phyloP scores from a whole-genome alignment of 1,140 invertebrate genomes.

The Dreissena polymorpha region DNA sequence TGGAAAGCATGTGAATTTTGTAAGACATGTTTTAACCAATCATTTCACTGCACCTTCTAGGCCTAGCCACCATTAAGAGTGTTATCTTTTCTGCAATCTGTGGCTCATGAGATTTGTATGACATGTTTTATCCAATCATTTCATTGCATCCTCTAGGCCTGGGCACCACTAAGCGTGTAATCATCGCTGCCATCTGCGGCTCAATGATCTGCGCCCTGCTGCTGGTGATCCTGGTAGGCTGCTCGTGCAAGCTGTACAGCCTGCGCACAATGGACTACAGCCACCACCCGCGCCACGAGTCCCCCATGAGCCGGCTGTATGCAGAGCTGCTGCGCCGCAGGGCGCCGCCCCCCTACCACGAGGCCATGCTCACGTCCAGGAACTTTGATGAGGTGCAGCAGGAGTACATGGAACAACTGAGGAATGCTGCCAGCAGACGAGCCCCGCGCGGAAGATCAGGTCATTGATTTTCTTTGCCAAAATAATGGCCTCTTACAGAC shows the following conservation, averaged over 20 bases:
- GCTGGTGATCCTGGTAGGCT: slow-evolving; percentile 81
- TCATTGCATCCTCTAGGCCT: background rate
- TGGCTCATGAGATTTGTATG: too few relatives aligned
- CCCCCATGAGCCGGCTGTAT: slow-evolving; percentile 67
- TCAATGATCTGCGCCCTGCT: slow-evolving; percentile 80
- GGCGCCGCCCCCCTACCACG: slow-evolving; percentile 73
- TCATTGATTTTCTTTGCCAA: slow-evolving; percentile 19
- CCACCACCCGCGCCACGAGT: slow-evolving; percentile 50
- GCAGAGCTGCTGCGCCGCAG: slow-evolving; percentile 64
- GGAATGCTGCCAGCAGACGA: slow-evolving; percentile 6
- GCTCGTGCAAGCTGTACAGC: slow-evolving; percentile 79
- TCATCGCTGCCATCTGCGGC: slow-evolving; percentile 81
- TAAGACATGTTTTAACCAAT: too few relatives aligned
- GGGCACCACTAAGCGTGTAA: slow-evolving; percentile 76
- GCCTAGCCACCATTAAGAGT: too few relatives aligned
- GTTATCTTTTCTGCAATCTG: too few relatives aligned
- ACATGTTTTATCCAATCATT: too few relatives aligned
- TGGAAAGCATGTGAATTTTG: too few relatives aligned
- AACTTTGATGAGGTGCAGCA: slow-evolving; percentile 71
- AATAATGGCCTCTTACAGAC: too few relatives aligned
- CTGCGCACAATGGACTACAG: slow-evolving; percentile 67
- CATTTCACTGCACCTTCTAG: background rate
- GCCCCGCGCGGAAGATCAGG: slow-evolving; percentile 10
- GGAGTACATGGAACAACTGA: slow-evolving; percentile 55
- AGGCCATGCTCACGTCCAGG: slow-evolving; percentile 74